A percentile compares a stretch with the other conserved stretches of the same genome.
These are phyloP conservation scores for Philaenus spumarius DNA, from an alignment of 1,140 invertebrate genomes.

Conservation along the genomic window DNA sequence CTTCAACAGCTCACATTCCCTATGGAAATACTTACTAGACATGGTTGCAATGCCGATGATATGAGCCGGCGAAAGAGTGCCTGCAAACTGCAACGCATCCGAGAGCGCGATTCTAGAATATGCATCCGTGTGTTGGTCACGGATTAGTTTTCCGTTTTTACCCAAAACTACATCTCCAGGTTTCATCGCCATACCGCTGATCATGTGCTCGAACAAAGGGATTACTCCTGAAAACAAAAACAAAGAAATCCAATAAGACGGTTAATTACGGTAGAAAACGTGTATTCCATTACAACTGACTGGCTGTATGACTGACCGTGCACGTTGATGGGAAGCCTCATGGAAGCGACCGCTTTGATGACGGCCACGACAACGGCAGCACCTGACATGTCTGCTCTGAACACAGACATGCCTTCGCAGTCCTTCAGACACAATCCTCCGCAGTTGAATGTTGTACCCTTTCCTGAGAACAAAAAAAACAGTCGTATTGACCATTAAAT, in stretches of 20 bases:
- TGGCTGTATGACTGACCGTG: constrained; percentile 45
- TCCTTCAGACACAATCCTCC: constrained; percentile 81
- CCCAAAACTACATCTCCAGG: constrained; percentile 81
- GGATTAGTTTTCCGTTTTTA: constrained; percentile 78
- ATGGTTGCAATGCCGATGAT: constrained; percentile 73
- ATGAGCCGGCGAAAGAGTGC: constrained; percentile 67
- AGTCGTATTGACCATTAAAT: too few species aligned
- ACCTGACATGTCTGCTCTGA: constrained; percentile 86
- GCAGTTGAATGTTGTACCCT: constrained; percentile 86
- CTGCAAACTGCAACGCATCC: too few species aligned
- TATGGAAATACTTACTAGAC: too few species aligned
- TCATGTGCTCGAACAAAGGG: constrained; percentile 82
- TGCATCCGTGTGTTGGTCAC: constrained; percentile 67
- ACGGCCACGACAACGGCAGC: constrained; percentile 69
- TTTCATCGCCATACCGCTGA: constrained; percentile 72
- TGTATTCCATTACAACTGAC: too few species aligned
- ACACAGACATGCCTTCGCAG: constrained; percentile 63
- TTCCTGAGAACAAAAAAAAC: constrained; percentile 40
- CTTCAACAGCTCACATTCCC: too few species aligned
- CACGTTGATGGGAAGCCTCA: constrained; percentile 68
- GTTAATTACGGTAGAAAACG: too few species aligned
- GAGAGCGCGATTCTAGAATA: too few species aligned
- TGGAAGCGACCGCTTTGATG: constrained; percentile 57
- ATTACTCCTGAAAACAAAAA: constrained; percentile 48
- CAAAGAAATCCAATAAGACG: too few species aligned